A percentile compares a stretch with the other conserved stretches of the same genome.
Conservation (phyloP, 2,797 vertebrate genomes). For the Pagetopsis macropterus region DNA sequence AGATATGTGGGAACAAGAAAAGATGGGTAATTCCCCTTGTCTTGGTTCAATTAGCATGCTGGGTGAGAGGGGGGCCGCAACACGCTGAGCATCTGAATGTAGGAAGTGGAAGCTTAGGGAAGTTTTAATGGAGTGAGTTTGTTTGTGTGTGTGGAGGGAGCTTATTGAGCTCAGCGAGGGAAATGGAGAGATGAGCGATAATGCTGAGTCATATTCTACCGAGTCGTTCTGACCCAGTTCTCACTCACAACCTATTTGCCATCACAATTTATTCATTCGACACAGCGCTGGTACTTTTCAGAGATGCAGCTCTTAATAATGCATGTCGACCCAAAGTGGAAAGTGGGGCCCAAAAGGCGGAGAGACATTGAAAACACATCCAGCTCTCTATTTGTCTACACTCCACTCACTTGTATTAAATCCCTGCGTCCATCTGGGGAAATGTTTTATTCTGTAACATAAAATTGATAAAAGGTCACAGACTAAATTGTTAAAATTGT, state of each 20-base stretch:
- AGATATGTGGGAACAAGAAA: conserved; percentile 36
- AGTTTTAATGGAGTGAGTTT: conserved; percentile 58
- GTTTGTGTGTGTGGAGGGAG: conserved; percentile 39
- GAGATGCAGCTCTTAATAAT: conserved; percentile 63
- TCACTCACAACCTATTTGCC: conserved; percentile 66
- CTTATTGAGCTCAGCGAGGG: conserved; percentile 6
- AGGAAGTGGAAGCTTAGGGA: conserved; percentile 47
- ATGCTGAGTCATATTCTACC: conserved; percentile 67
- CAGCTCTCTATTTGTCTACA: conserved; percentile 13
- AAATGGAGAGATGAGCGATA: conserved; percentile 34
- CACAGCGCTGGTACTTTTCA: conserved; percentile 48
- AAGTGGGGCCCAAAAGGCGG: conserved; percentile 12
- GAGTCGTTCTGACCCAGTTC: conserved; percentile 70
- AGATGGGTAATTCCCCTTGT: conserved; percentile 12
- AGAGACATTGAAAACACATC: conserved; percentile 27
- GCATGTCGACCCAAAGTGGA: conserved; percentile 56
- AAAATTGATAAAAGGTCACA: neutral
- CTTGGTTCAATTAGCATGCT: conserved; percentile 28
- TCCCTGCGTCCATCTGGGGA: neutral
- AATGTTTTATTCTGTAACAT: conserved; percentile 18
- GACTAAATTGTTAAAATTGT: neutral
- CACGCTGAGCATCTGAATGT: conserved; percentile 50
- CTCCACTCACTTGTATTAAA: neutral
- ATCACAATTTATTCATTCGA: conserved; percentile 61
- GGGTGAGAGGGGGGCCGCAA: conserved; percentile 20